Evolutionary conservation across 2,113 vertebrate species (phyloP), one percentile per base, ranked within the genome.

Genomic region (Vanacampus margaritifer): DNA sequence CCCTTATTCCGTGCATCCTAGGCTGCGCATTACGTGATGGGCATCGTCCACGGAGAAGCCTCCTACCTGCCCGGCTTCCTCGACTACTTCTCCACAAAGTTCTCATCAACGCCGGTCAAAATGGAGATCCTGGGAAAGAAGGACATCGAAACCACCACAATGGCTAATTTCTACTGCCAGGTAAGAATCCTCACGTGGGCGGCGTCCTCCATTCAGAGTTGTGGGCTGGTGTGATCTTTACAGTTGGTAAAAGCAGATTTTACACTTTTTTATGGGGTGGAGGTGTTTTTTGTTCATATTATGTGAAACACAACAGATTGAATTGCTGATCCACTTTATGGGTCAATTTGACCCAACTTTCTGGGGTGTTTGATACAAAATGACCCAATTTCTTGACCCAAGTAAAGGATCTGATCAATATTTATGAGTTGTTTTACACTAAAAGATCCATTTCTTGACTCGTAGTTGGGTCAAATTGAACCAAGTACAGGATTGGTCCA

Each of bases 61-160:
- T 89, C 92, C 72, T 97, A 98, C 80, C 93, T 98, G 84, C 95
- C 97, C 17, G 97, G 98, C 90, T 97, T 98, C 91, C 90, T 99
- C 92, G 97, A 98, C 76, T 99, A 99, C 90, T 99, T 99, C 92
- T 98, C 97, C 0, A 90, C 90, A 87, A 96, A 96, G 88, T 99
- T 99, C 90, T 95, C 97, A 67, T 94, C 93, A 70, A 95, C 95
- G 19, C 96, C 95, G n/a, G 97, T 98, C 84, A 98, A 99, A 93
- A 97, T 98, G 93, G 97, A 98, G 91, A 95, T 99, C 87, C 91
- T 98, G 67, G 97, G 94, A 86, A 99, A 99, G 92, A 99, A 99
- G 90, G 97, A 98, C 89, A 99, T 99, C 87, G 97, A 99, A 91
- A 98, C 97, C 67, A 99, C 97, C 24, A 98, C 94, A 71, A 99